Base-by-base conservation (phyloP, 1,140 invertebrate species). In the Nymphalis io region DNA sequence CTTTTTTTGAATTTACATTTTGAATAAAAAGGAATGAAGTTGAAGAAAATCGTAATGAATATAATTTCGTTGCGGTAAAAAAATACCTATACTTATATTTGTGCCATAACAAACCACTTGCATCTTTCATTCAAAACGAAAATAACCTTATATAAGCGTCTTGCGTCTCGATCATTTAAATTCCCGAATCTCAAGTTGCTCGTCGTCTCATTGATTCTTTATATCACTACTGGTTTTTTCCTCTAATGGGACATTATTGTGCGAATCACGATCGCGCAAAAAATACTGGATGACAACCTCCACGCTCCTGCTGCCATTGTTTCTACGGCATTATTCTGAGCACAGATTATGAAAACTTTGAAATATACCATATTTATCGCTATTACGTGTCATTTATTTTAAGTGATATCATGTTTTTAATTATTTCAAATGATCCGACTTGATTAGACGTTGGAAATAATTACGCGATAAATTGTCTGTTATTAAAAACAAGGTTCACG, bases 201-300 rank as follows among this genome's bases (percentile, higher is more conserved):
- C 58, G 63, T 63, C 53, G 64, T 57, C 68, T 76, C 76, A 80
- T 78, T 80, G 73, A 80, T 72, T 75, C 51, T 67, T 75, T 70
- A 60, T 70, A 66, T 44, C 21, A 60, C 64, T 62, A 61, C 64
- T 74, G 66, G 68, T 58, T 65, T 68, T 58, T 60, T 53, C 55
- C 20, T 72, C 63, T 81, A 64, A 60, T 71, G 40, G 62, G 51
- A 58, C 74, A 76, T 76, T 73, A 72, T 70, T 62, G 74, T 81
- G 75, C 73, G 61, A 65, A 70, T 65, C 78, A 75, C 76, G 78
- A 79, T 21, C 62, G 21, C 53, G 33, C 63, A 46, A 53, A 79
- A 82, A 82, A 82, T 65, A 69, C 64, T 42, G 59, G 51, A 33
- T 55, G 40, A 57, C 23, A 39, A 62, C 15, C 23, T 62, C 57